These are phyloP conservation scores for Anas bernieri DNA, from an alignment of 2,797 vertebrate species.

Conservation along the genomic window DNA sequence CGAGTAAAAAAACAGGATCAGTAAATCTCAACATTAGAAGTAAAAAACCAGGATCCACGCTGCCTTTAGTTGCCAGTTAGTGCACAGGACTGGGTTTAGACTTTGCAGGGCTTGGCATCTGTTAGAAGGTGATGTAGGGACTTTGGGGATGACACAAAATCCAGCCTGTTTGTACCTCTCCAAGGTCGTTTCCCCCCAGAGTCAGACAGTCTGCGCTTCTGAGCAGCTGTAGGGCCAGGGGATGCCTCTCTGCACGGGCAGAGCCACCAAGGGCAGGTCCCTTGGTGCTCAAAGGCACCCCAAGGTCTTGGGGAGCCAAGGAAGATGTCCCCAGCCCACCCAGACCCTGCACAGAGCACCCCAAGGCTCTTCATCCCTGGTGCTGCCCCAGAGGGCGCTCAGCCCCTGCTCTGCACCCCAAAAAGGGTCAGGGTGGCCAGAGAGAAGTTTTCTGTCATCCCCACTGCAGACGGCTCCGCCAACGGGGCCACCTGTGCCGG, in stretches of 20 bases:
- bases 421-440: rapidly evolving
- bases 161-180: not conserved
- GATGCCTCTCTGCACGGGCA: rapidly evolving
- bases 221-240: not conserved
- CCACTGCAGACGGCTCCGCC: not conserved
- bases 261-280: not conserved
- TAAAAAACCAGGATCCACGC: not conserved
- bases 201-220: not conserved
- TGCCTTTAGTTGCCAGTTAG: constrained; percentile 18
- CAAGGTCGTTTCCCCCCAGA: not conserved
- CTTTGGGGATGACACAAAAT: constrained; percentile 62
- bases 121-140: not conserved
- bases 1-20: not conserved
- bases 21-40: not conserved
- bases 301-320: not conserved
- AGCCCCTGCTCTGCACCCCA: not conserved
- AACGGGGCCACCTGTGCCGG: not conserved
- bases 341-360: not conserved
- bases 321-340: rapidly evolving
- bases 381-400: not conserved
- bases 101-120: not conserved
- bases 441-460: constrained; percentile 48
- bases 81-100: not conserved
- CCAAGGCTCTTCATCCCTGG: not conserved
- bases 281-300: not conserved